Evolutionary conservation across 1,140 invertebrate genomes (phyloP).

Genomic region (Protaetia brevitarsis): DNA sequence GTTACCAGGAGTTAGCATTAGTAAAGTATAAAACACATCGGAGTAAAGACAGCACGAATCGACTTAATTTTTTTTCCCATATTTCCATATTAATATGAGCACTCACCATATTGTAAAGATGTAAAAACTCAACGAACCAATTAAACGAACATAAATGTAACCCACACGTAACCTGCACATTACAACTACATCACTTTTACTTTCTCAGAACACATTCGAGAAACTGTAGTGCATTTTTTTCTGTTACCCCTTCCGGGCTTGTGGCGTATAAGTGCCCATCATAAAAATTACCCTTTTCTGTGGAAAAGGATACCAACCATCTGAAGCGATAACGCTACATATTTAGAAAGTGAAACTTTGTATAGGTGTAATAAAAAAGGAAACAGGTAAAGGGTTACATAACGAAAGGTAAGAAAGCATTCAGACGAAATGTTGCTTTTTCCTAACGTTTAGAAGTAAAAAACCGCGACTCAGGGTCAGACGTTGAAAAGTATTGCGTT

Average conservation of each 20-base stretch:
- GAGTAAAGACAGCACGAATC: too few relatives aligned
- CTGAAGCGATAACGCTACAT: constrained; percentile 16
- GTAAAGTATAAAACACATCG: too few relatives aligned
- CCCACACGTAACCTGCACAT: not conserved
- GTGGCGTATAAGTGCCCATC: too few relatives aligned
- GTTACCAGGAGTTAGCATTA: too few relatives aligned
- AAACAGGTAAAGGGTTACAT: constrained; percentile 28
- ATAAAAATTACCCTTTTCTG: not conserved
- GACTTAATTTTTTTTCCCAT: too few relatives aligned
- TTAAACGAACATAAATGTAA: too few relatives aligned
- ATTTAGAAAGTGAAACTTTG: constrained; percentile 38
- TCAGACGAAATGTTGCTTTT: constrained; percentile 7
- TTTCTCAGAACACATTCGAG: not conserved
- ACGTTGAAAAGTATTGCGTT: not conserved
- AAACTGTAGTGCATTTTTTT: not conserved
- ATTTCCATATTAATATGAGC: too few relatives aligned
- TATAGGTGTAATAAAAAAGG: constrained; percentile 38
- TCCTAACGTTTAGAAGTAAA: constrained; percentile 26
- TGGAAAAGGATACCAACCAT: not conserved
- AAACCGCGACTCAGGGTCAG: constrained; percentile 43
- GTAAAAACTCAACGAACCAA: too few relatives aligned
- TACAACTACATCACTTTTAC: not conserved
- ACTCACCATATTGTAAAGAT: too few relatives aligned
- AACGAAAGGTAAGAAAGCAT: constrained; percentile 32
- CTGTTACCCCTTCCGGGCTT: not conserved